These are phyloP conservation scores for Eulithis testata DNA, from an alignment of 2,888 invertebrate species.

Conservation along the genomic window DNA sequence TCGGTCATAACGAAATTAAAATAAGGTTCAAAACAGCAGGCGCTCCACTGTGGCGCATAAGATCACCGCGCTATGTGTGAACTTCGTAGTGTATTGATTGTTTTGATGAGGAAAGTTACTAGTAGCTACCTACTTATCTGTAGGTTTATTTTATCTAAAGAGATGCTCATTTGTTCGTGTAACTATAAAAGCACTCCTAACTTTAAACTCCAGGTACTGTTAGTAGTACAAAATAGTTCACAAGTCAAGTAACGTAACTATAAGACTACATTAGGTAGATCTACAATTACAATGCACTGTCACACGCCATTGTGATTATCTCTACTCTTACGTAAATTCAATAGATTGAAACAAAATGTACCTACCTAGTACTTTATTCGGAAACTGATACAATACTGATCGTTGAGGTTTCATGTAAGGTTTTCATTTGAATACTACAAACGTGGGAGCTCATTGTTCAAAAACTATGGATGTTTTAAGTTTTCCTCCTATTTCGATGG, in stretches of 20 bases:
- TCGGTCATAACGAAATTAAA: no score
- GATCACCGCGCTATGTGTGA: no score
- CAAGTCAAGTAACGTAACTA: constrained; percentile 3
- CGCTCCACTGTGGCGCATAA: no score
- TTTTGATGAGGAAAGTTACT: no score
- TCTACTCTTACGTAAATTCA: constrained; percentile 5
- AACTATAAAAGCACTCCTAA: no score
- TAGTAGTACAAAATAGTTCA: constrained; percentile 1
- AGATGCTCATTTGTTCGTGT: no score
- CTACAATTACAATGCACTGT: constrained; percentile 1
- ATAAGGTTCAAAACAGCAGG: no score
- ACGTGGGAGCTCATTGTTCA: not conserved
- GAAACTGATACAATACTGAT: constrained; percentile 8
- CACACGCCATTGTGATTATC: constrained; percentile 12
- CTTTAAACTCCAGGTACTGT: not conserved
- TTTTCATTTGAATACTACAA: not conserved
- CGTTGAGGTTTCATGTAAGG: not conserved
- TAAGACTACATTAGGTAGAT: not conserved
- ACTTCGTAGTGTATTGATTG: no score
- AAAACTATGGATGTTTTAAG: no score
- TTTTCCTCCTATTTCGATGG: no score
- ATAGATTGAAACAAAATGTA: constrained; percentile 5
- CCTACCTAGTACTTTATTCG: not conserved
- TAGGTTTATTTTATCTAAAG: no score
- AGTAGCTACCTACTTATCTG: no score